phyloP scores from a whole-genome alignment of 2,888 invertebrate species.

The Hemithea aestivaria region DNA sequence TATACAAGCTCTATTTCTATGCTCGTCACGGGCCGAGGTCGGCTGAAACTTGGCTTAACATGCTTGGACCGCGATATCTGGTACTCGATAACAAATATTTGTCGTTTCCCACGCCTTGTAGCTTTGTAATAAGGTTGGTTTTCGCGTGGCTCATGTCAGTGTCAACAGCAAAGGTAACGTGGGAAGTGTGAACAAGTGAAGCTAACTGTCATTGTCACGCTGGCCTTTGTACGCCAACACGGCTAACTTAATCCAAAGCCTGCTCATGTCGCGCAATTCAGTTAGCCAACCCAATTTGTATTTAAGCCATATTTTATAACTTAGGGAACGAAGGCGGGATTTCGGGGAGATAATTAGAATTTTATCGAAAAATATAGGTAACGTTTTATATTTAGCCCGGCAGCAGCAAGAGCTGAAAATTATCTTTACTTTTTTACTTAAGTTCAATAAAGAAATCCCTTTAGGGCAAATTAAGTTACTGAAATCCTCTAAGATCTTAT shows the following conservation, averaged over 20 bases:
- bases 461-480: no score
- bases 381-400: not conserved
- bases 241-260: constrained; percentile 47
- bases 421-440: no score
- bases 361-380: not conserved
- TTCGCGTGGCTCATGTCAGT: constrained; percentile 19
- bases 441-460: no score
- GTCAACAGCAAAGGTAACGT: constrained; percentile 22
- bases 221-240: constrained; percentile 50
- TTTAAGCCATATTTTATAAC: constrained; percentile 27
- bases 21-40: constrained; percentile 49
- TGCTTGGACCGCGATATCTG: constrained; percentile 31
- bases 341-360: not conserved
- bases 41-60: constrained; percentile 53
- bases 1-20: constrained; percentile 44
- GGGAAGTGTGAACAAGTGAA: constrained; percentile 45
- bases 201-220: constrained; percentile 61
- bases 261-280: constrained; percentile 47
- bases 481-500: no score
- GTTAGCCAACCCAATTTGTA: constrained; percentile 44
- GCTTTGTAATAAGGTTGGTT: constrained; percentile 11
- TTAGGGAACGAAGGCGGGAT: constrained; percentile 7
- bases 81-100: constrained; percentile 7
- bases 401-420: not conserved
- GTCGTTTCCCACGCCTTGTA: constrained; percentile 14